Conservation (phyloP, 1,140 invertebrate species). For the Apis laboriosa region DNA sequence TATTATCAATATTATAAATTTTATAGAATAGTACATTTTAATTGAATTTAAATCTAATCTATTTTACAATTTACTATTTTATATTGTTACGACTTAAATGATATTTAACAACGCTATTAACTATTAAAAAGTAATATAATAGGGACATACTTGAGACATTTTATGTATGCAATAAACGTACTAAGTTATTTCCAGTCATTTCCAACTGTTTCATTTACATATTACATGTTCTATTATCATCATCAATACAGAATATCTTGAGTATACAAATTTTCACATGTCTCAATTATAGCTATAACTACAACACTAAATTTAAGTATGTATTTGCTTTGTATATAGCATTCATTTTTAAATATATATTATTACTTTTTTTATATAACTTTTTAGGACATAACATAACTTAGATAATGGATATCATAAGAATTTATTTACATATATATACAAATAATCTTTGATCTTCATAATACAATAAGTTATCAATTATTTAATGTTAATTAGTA, state of each 20-base stretch:
- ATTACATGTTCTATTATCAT: slow-evolving; percentile 35
- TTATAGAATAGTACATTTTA: not conserved
- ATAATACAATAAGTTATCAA: slow-evolving; percentile 2
- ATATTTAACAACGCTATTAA: not conserved
- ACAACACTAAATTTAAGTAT: slow-evolving; percentile 4
- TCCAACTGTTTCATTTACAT: slow-evolving; percentile 36
- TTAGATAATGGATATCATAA: slow-evolving; percentile 8
- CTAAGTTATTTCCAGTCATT: slow-evolving; percentile 32
- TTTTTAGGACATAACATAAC: too few species aligned
- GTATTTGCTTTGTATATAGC: not conserved
- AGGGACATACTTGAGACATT: not conserved
- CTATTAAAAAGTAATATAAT: not conserved
- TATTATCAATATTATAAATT: not conserved
- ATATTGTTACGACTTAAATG: not conserved
- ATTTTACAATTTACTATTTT: not conserved
- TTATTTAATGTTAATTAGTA: not conserved
- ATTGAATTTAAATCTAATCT: not conserved
- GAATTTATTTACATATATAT: slow-evolving; percentile 40
- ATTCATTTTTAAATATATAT: not conserved
- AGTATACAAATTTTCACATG: not conserved
- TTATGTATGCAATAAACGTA: not conserved
- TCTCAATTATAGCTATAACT: slow-evolving; percentile 17
- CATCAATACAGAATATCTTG: slow-evolving; percentile 8
- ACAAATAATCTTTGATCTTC: slow-evolving; percentile 1
- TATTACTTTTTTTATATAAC: not conserved